Conservation (phyloP, 2,888 invertebrate genomes). For the Galerucella calmariensis region DNA sequence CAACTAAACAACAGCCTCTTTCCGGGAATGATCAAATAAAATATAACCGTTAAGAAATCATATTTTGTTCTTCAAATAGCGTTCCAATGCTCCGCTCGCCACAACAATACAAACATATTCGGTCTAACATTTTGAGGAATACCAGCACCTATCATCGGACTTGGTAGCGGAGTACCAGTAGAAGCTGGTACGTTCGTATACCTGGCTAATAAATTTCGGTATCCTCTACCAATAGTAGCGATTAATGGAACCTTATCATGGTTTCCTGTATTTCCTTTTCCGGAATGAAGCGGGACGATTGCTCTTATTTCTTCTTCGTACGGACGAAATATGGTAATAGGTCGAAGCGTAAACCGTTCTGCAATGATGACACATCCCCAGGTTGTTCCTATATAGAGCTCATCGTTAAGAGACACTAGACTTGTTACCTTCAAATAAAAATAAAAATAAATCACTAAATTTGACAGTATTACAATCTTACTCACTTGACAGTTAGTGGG, state of each 20-base stretch:
- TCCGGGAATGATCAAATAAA: conserved; percentile 6
- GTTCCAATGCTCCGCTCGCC: conserved; percentile 80
- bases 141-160: conserved; percentile 55
- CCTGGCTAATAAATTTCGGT: conserved; percentile 78
- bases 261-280: conserved; percentile 34
- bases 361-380: conserved; percentile 95
- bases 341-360: conserved; percentile 81
- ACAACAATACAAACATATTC: conserved; percentile 76
- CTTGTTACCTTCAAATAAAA: conserved; percentile 70
- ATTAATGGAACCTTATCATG: conserved; percentile 59
- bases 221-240: conserved; percentile 79
- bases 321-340: conserved; percentile 92
- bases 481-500: conserved; percentile 79
- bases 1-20: conserved; percentile 5
- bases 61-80: conserved; percentile 54
- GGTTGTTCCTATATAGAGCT: conserved; percentile 91
- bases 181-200: conserved; percentile 69
- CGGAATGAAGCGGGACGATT: conserved; percentile 69
- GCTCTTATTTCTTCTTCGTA: conserved; percentile 83
- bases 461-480: not conserved
- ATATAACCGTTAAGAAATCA: conserved; percentile 2
- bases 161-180: conserved; percentile 60
- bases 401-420: conserved; percentile 74
- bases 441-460: conserved; percentile 5
- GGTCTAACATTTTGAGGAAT: conserved; percentile 45